Evolutionary conservation across 92 coral and sea anemone species (phyloP), one percentile per base, ranked within the genome.

Genomic region (Porites cylindrica): DNA sequence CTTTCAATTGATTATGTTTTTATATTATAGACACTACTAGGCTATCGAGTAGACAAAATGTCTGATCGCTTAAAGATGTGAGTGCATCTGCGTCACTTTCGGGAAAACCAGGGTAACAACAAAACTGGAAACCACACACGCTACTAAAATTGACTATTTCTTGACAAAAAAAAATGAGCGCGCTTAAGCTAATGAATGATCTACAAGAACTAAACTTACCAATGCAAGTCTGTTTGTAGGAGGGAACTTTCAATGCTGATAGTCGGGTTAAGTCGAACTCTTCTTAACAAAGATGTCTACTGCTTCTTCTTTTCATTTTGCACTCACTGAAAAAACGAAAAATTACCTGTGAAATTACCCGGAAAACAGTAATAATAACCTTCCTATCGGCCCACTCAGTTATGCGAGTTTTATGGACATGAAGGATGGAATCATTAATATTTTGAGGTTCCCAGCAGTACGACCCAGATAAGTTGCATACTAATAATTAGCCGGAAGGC

Each of bases 401-500:
- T 76, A 56, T 16, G 17, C 21, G 6, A 19, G 29, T 9, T 72
- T 11, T 56, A 56, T 47, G 3, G 59, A 51, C 77, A 21, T 72
- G 32, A 3, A 51, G 58, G 23, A 43, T 10, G 23, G 21, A 9
- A 23, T 26, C 52, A 24, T 38, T 38, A 38, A 38, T 38, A 38
- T 12, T 58, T 19, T 24, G 24, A 67, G 24, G 66, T 17, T 72
- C 14, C 14, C 61, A 4, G 66, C 51, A 24, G 43, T 78, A 64
- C 10, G 63, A 26, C 59, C 82, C 71, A 43, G 71, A 19, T 20
- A 14, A 54, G 38, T 64, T 60, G 59, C 63, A 63, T 17, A 0
- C 70, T 76, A 29, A 76, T 64, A 79, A 79, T 65, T 79, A 2
- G 73, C 63, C 83, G 32, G 47, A 50, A 79, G 72, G 60, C 38